These are phyloP conservation scores for Philantomba maxwellii DNA, from an alignment of 2,113 vertebrate species.

Conservation along the genomic window DNA sequence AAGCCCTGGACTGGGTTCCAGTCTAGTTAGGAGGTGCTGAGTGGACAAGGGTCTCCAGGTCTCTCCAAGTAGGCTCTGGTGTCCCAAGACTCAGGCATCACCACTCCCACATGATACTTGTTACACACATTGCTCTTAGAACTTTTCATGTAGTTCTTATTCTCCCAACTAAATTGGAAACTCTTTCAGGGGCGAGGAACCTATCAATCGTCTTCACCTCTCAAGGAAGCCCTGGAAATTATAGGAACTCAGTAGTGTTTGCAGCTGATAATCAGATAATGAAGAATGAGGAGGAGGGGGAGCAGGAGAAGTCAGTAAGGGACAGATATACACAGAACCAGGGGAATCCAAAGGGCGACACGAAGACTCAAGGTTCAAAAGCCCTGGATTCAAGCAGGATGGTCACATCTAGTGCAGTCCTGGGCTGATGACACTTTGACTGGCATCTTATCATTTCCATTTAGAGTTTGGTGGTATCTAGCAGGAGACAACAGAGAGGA, in stretches of 20 bases:
- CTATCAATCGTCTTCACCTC: too few relatives aligned
- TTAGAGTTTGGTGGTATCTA: not conserved
- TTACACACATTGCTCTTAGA: rapidly evolving
- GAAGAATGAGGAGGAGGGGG: too few relatives aligned
- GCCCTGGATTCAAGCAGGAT: not conserved
- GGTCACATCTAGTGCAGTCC: rapidly evolving
- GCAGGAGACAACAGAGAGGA: not conserved
- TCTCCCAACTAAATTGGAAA: not conserved
- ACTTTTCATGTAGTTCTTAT: not conserved
- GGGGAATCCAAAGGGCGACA: not conserved
- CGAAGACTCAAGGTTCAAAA: not conserved
- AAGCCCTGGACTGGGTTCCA: not conserved
- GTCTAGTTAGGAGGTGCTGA: not conserved
- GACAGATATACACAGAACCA: not conserved
- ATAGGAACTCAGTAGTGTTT: not conserved
- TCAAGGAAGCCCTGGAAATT: not conserved
- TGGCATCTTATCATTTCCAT: not conserved
- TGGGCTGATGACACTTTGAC: not conserved
- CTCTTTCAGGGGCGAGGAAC: not conserved
- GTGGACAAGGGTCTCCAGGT: not conserved
- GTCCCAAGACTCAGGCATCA: not conserved
- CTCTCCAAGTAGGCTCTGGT: not conserved
- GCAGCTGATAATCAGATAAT: not conserved
- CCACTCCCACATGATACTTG: too few relatives aligned
- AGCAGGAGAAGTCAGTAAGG: not conserved